Evolutionary conservation across 2,113 vertebrate genomes (phyloP).

Genomic region (Empidonax traillii): DNA sequence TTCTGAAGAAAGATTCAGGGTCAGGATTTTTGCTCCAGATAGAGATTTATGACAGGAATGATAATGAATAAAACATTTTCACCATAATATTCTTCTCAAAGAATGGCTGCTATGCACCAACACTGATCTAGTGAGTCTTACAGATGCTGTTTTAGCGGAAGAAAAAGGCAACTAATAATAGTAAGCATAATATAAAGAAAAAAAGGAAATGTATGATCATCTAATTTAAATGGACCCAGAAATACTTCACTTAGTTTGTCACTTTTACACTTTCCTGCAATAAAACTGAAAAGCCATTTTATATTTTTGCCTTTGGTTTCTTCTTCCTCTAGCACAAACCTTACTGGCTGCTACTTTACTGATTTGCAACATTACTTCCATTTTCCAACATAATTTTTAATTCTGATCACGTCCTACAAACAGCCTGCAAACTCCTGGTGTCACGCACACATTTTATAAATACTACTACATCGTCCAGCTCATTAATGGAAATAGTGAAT

Average conservation of each 20-base stretch:
- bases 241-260: not conserved
- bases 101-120: not conserved
- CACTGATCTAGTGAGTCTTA: not conserved
- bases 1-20: not conserved
- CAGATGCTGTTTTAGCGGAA: not conserved
- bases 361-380: not conserved
- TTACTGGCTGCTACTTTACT: not conserved
- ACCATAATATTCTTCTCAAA: not conserved
- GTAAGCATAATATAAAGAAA: not conserved
- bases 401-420: not conserved
- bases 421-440: not conserved
- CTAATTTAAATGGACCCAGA: not conserved
- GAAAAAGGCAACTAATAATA: slow-evolving; percentile 17
- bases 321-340: not conserved
- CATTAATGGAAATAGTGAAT: slow-evolving; percentile 46
- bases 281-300: not conserved
- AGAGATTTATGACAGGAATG: slow-evolving; percentile 31
- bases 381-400: not conserved
- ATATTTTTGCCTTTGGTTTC: not conserved
- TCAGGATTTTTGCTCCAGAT: slow-evolving; percentile 9
- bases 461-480: not conserved
- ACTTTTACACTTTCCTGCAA: not conserved
- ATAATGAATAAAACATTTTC: slow-evolving; percentile 24
- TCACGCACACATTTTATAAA: slow-evolving; percentile 16
- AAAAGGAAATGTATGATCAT: not conserved